Conservation (phyloP, 2,797 vertebrate species). For the Clarias laeviceps region DNA sequence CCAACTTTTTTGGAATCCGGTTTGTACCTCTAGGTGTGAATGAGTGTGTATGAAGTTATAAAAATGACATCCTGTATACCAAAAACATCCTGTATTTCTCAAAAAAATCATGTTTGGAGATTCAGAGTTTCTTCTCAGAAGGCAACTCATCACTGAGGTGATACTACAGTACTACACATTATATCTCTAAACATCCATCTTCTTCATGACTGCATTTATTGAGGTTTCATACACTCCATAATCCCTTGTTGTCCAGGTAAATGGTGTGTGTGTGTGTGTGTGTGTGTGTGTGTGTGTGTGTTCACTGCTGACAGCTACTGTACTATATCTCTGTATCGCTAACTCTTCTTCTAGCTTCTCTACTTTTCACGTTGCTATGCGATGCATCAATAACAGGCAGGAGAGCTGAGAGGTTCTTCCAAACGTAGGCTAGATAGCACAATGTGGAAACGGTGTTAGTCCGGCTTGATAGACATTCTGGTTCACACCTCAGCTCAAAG, state of each 20-base stretch:
- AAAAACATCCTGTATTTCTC: too few species aligned
- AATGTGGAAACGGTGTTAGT: neutral
- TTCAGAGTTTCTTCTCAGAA: neutral
- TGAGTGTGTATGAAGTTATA: too few species aligned
- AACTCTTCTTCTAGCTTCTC: neutral
- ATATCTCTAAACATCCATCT: neutral
- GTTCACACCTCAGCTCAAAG: neutral
- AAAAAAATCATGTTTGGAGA: too few species aligned
- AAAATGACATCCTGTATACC: too few species aligned
- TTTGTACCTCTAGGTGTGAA: too few species aligned
- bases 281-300: neutral
- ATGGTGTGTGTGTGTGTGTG: neutral
- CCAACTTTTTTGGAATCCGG: too few species aligned
- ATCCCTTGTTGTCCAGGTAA: neutral
- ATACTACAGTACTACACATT: neutral
- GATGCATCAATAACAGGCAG: neutral
- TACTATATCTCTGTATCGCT: neutral
- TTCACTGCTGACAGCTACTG: neutral
- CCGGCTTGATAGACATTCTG: neutral
- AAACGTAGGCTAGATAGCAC: neutral
- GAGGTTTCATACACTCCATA: neutral
- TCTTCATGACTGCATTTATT: conserved; percentile 1
- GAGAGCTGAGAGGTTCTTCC: neutral
- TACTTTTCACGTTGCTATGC: neutral
- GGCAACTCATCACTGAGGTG: neutral